A percentile compares a stretch with the other conserved stretches of the same genome.
phyloP scores from a whole-genome alignment of 2,888 invertebrate genomes.

The Sphinx pinastri region DNA sequence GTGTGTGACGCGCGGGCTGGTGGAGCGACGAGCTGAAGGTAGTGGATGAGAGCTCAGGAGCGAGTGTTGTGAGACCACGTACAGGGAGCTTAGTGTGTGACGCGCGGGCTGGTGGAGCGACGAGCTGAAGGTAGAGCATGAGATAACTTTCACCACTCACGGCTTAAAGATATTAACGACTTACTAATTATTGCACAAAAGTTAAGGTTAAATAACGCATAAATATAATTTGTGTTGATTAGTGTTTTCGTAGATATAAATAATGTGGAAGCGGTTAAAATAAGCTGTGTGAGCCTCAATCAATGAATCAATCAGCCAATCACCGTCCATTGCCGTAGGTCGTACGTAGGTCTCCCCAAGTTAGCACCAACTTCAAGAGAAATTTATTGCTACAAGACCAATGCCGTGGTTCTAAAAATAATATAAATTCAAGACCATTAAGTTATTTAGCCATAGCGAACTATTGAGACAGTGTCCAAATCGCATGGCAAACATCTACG shows the following conservation, averaged over 20 bases:
- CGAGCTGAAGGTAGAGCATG: neutral
- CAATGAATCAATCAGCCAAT: no score
- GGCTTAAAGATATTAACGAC: neutral
- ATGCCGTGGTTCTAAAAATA: no score
- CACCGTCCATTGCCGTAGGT: no score
- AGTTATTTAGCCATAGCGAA: no score
- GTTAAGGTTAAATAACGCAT: neutral
- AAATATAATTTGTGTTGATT: conserved; percentile 20
- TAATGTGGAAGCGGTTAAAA: neutral
- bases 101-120: neutral
- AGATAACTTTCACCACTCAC: neutral
- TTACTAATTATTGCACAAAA: conserved; percentile 7
- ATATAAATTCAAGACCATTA: no score
- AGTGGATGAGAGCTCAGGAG: neutral
- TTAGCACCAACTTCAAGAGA: no score
- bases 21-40: neutral
- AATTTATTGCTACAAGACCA: no score
- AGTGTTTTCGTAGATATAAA: neutral
- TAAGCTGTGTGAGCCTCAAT: no score
- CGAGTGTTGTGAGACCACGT: neutral
- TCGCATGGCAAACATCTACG: no score
- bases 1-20: neutral
- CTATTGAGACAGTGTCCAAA: no score
- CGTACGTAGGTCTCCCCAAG: no score
- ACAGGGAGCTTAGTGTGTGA: neutral